Conservation (phyloP, 2,113 vertebrate species). For the Paedocypris sp. region DNA sequence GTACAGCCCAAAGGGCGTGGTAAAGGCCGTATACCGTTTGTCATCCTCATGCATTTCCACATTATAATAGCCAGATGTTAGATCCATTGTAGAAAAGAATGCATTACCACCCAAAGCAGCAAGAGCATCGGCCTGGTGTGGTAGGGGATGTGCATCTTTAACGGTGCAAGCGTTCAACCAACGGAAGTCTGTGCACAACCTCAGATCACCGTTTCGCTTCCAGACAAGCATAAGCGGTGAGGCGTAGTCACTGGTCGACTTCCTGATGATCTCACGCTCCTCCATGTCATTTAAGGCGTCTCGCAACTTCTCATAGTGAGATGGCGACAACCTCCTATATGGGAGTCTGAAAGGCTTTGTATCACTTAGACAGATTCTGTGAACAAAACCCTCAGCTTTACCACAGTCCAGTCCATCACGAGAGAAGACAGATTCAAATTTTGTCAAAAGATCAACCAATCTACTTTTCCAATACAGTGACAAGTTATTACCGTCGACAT, state of each 20-base stretch:
- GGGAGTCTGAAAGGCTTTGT: slow-evolving; percentile 1
- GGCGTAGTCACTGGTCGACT: not conserved
- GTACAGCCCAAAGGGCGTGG: slow-evolving; percentile 10
- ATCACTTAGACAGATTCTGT: slow-evolving; percentile 8
- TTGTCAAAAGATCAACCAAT: not conserved
- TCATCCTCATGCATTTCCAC: slow-evolving; percentile 21
- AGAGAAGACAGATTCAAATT: not conserved
- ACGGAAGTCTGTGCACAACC: slow-evolving; percentile 1
- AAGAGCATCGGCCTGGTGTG: not conserved
- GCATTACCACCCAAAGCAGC: not conserved
- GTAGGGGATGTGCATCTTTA: not conserved
- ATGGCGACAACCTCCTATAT: not conserved
- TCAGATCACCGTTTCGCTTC: not conserved
- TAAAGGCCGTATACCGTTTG: slow-evolving; percentile 17
- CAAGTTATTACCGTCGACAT: not conserved
- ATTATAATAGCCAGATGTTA: slow-evolving; percentile 19
- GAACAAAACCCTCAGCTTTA: not conserved
- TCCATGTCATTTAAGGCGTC: not conserved
- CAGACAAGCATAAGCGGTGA: not conserved
- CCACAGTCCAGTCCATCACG: slow-evolving; percentile 3
- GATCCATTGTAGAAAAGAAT: not conserved
- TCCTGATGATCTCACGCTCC: not conserved
- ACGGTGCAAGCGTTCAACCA: not conserved
- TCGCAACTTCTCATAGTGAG: not conserved
- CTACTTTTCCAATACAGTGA: not conserved